Conservation (phyloP, 2,113 vertebrate genomes). For the Catagonus wagneri region DNA sequence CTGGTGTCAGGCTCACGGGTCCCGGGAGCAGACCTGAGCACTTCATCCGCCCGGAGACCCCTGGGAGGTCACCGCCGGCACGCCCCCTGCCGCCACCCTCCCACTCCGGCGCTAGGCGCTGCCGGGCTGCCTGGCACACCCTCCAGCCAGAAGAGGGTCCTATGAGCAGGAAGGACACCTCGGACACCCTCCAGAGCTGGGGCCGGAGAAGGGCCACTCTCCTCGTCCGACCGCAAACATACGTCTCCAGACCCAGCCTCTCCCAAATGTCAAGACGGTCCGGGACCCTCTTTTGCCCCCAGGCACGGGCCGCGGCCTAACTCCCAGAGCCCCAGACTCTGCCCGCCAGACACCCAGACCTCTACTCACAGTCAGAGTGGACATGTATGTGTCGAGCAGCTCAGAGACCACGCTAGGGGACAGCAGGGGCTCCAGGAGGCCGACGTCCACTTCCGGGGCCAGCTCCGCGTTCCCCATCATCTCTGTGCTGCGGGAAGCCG, state of each 20-base stretch:
- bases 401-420: slow-evolving; percentile 91
- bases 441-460: slow-evolving; percentile 92
- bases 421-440: slow-evolving; percentile 90
- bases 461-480: slow-evolving; percentile 98
- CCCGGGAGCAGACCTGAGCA: neutral
- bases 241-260: neutral
- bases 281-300: too few relatives aligned
- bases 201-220: neutral
- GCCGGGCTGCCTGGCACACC: too few relatives aligned
- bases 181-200: neutral
- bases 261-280: neutral
- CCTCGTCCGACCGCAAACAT: neutral
- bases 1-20: too few relatives aligned
- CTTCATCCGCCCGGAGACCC: neutral
- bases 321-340: too few relatives aligned
- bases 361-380: slow-evolving; percentile 95
- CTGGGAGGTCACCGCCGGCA: neutral
- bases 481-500: slow-evolving; percentile 87
- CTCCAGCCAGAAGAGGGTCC: neutral
- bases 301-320: too few relatives aligned
- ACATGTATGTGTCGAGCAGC: slow-evolving; percentile 95
- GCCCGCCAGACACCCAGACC: neutral
- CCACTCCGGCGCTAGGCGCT: neutral
- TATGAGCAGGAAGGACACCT: neutral
- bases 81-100: neutral